Evolutionary conservation across 2,888 invertebrate species (phyloP).

Genomic region (Sminthurinus aureus): DNA sequence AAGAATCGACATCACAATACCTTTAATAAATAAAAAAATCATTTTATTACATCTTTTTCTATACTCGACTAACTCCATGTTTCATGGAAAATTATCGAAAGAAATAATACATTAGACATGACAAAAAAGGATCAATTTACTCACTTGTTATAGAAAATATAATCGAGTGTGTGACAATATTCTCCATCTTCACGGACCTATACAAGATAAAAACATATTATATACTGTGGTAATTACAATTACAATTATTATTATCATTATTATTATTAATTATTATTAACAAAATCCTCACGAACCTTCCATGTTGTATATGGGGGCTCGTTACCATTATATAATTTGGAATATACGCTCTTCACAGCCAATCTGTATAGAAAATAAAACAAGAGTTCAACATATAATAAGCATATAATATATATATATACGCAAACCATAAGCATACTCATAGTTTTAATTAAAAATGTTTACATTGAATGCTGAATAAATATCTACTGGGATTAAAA

Average conservation of each 20-base stretch:
- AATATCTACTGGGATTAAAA: too few species aligned
- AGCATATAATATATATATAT: too few species aligned
- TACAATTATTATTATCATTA: too few species aligned
- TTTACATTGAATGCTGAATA: neutral
- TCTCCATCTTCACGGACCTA: constrained; percentile 75
- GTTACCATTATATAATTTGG: constrained; percentile 61
- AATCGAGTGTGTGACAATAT: constrained; percentile 77
- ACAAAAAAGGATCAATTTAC: too few species aligned
- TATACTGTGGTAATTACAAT: too few species aligned
- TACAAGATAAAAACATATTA: too few species aligned
- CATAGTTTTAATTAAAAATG: too few species aligned
- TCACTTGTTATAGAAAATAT: constrained; percentile 72
- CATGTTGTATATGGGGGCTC: constrained; percentile 80
- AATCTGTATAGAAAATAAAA: constrained; percentile 47
- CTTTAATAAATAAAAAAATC: constrained; percentile 33
- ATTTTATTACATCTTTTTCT: neutral
- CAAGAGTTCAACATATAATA: too few species aligned
- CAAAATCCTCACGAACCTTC: constrained; percentile 75
- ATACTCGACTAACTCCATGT: neutral
- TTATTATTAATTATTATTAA: too few species aligned
- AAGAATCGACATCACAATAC: constrained; percentile 68
- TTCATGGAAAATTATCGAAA: neutral
- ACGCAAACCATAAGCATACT: neutral
- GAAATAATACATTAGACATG: too few species aligned
- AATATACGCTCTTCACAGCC: constrained; percentile 62